Conservation (phyloP, 2,797 vertebrate genomes). For the Parauchenoglanis ngamensis region DNA sequence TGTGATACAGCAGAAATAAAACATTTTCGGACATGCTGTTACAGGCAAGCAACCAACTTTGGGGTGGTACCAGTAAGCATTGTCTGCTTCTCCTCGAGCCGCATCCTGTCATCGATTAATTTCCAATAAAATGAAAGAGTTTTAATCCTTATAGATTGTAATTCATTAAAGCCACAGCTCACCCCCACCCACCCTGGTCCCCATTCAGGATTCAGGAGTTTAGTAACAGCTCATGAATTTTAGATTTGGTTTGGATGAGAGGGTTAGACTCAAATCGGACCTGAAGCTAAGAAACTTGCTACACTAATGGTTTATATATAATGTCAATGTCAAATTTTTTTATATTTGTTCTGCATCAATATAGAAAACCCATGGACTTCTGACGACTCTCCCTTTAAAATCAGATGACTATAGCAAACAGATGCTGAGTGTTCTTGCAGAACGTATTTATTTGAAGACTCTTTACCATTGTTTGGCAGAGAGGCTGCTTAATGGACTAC, state of each 20-base stretch:
- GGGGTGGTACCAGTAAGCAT: neutral
- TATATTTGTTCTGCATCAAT: neutral
- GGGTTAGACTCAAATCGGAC: neutral
- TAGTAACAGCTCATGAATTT: neutral
- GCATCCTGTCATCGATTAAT: neutral
- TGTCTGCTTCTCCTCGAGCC: neutral
- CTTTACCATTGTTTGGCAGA: conserved; percentile 21
- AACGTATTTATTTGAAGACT: conserved; percentile 8
- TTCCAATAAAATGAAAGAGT: neutral
- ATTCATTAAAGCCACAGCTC: neutral
- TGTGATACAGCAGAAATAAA: neutral
- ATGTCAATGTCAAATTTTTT: neutral
- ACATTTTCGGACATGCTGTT: neutral
- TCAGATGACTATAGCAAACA: conserved; percentile 27
- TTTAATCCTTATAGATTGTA: neutral
- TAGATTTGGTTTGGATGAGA: neutral
- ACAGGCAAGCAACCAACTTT: neutral
- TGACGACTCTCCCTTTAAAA: conserved; percentile 3
- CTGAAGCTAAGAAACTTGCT: neutral
- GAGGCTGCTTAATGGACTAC: conserved; percentile 32
- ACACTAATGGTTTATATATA: neutral
- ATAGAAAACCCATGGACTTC: neutral
- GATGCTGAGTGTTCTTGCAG: neutral
- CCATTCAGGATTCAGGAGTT: neutral
- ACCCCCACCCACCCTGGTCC: neutral